Evolutionary conservation across 2,888 invertebrate genomes (phyloP).

Genomic region (Sarcophaga variegata): DNA sequence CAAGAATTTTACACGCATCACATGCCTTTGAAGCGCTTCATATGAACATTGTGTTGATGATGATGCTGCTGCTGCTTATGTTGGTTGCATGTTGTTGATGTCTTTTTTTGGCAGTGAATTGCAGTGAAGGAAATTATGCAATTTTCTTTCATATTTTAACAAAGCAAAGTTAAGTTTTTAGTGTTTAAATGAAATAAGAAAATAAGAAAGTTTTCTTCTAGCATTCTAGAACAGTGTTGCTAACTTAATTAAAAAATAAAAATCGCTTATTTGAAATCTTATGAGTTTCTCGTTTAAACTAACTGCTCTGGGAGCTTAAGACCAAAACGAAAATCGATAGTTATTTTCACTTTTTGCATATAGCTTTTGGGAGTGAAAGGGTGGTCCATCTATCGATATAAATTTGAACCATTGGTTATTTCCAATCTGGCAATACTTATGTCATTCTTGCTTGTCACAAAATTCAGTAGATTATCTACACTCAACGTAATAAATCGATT

Average conservation of each 20-base stretch:
- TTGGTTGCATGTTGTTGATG: constrained; percentile 21
- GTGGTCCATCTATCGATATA: no score
- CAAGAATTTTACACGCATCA: constrained; percentile 75
- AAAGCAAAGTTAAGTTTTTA: constrained; percentile 36
- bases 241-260: neutral
- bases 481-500: no score
- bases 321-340: neutral
- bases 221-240: constrained; percentile 1
- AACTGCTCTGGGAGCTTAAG: neutral
- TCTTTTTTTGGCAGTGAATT: constrained; percentile 22
- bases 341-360: constrained; percentile 3
- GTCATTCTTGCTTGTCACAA: no score
- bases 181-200: constrained; percentile 52
- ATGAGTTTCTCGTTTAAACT: no score
- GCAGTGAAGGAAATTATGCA: constrained; percentile 1
- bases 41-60: constrained; percentile 51
- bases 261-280: no score
- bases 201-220: constrained; percentile 19
- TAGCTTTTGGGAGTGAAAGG: no score
- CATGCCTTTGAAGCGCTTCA: constrained; percentile 72
- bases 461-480: no score
- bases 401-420: no score
- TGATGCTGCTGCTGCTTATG: constrained; percentile 38
- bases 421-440: no score
- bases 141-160: constrained; percentile 3